Base-by-base conservation (phyloP, 2,888 invertebrate species). In the Xanthorhoe designata region DNA sequence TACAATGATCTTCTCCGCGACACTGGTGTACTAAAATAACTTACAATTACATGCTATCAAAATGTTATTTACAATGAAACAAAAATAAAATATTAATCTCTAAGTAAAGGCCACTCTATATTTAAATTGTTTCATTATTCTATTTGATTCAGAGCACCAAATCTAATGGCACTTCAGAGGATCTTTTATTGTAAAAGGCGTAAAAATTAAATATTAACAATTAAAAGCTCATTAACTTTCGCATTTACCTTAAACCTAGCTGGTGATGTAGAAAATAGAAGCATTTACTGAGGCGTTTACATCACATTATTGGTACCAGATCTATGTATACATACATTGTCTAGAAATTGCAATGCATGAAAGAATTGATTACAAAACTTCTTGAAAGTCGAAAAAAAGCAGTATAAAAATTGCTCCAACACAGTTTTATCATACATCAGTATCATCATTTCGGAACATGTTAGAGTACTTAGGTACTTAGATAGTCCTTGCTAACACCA, bases 21-120 rank as follows among this genome's bases (percentile, higher is more conserved):
- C 81, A 84, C 79, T 83, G 81, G 78, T 78, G 72, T 82, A 71
- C 18, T 72, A 82, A 78, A 76, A 79, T 82, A 82, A 78, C 75
- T 77, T 80, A 85, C 68, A 68, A 74, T 75, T 71, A 63, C 61
- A 72, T 50, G 24, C 57, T 71, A 74, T 70, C 73, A 74, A 70
- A 75, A 85, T 84, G 82, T 88, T 91, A 91, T 91, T 84, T 91
- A 91, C 91, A 91, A 81, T 85, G 80, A 82, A 78, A 78, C 80
- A 79, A 79, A 78, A 75, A 77, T 73, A 80, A 78, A 77, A 81
- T 75, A 78, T 78, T 79, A 77, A 76, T 72, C 76, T 78, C 75
- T 80, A 79, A 76, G 78, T 84, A 86, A 89, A 89, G 91, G 89
- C 88, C 89, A 87, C 89, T 79, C 79, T 54, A 68, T 77, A 74